phyloP scores from a whole-genome alignment of 2,113 vertebrate genomes.

The Orientallactaga bullata region DNA sequence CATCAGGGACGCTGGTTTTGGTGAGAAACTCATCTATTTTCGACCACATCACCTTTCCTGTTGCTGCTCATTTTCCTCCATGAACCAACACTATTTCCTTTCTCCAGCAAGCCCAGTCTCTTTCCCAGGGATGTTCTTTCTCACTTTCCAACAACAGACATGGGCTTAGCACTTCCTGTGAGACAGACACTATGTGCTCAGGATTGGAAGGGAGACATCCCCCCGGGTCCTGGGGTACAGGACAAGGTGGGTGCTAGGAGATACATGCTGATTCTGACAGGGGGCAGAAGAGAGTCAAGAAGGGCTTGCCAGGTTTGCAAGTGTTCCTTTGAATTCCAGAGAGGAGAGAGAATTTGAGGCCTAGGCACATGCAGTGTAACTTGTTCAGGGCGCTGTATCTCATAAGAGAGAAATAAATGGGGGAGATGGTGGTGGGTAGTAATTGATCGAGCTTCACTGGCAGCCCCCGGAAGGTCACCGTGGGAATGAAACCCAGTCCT shows the following conservation, averaged over 20 bases:
- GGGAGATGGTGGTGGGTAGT: fast-evolving
- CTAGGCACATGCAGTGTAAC: fast-evolving
- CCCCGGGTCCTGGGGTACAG: no score
- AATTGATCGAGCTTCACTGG: background rate
- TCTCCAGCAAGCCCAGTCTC: background rate
- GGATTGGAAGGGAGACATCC: background rate
- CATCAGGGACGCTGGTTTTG: background rate
- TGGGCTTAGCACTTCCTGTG: background rate
- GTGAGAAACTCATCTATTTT: background rate
- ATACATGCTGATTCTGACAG: fast-evolving
- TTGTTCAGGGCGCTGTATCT: background rate
- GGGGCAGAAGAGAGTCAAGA: background rate
- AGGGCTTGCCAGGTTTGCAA: background rate
- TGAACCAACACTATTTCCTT: background rate
- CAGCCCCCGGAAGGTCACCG: background rate
- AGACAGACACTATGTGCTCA: background rate
- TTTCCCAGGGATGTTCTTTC: background rate
- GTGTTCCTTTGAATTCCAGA: background rate
- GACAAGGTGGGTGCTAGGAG: fast-evolving
- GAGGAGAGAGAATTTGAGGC: background rate
- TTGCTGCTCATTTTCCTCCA: no score
- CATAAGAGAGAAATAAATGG: background rate
- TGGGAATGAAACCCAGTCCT: background rate
- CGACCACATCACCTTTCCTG: background rate
- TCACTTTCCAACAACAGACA: background rate